Conservation (phyloP, 2,797 vertebrate genomes). For the Eleutherodactylus coqui region DNA sequence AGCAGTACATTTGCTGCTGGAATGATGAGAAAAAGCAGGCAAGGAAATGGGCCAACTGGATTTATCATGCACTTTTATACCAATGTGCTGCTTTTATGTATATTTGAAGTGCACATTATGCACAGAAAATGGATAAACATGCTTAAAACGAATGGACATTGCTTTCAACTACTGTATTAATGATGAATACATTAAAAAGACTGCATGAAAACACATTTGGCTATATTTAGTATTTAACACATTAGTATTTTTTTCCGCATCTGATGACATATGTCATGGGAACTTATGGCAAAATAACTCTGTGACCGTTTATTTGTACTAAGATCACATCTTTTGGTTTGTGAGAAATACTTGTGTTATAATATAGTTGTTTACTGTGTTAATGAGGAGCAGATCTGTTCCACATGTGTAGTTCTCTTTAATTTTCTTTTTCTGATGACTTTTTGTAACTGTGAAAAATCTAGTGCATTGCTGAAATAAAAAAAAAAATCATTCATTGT, state of each 20-base stretch:
- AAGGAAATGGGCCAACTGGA: neutral
- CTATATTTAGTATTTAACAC: conserved; percentile 3
- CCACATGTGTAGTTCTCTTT: neutral
- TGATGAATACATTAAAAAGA: neutral
- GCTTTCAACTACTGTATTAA: conserved; percentile 17
- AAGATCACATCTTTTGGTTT: conserved; percentile 39
- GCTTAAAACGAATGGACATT: neutral
- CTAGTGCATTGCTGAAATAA: neutral
- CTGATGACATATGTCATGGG: conserved; percentile 15
- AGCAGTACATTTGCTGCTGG: neutral
- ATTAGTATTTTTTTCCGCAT: neutral
- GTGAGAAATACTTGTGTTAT: conserved; percentile 51
- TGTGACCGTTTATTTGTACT: conserved; percentile 46
- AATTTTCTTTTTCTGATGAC: neutral
- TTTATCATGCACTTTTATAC: neutral
- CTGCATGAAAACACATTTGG: neutral
- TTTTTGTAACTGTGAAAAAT: neutral
- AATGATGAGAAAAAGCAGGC: neutral
- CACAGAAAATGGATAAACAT: conserved; percentile 4
- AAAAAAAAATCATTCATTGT: neutral
- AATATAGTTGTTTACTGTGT: conserved; percentile 31
- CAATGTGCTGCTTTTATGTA: neutral
- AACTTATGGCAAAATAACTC: conserved; percentile 32
- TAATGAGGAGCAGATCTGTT: conserved; percentile 54
- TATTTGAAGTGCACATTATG: neutral